Base-by-base conservation (phyloP, 2,888 invertebrate species). In the Drosophila kuntzei region DNA sequence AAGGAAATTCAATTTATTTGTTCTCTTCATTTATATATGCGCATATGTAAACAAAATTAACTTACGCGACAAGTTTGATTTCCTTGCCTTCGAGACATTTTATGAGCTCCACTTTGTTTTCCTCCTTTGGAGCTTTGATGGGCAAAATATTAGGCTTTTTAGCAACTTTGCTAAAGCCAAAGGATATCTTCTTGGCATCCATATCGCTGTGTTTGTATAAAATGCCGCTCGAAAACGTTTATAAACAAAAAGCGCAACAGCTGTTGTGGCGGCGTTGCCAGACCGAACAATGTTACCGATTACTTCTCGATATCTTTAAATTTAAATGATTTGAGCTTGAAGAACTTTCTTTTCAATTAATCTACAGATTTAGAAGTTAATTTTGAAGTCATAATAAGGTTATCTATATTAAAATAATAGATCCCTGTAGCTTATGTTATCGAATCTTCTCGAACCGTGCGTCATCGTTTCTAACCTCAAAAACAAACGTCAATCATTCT, bases 121-220 rank as follows among this genome's bases (percentile, higher is more conserved):
- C 94, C 59, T 93, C 92, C 50, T 92, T 91, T n/a, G 89, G 80
- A 50, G 58, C 53, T 68, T 90, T 90, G 32, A 50, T 72, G 3
- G 78, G 55, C 39, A 93, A 80, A 9, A 94, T 79, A 61, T 90
- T 91, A 6, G 93, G 76, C 83, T 94, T 95, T 79, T 94, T 95
- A 5, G 92, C 90, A 0, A 94, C 93, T 93, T 96, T 97, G 82
- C 93, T 94, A 92, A 97, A 97, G 49, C 96, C 95, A 91, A 97
- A 97, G 0, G 96, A 96, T 89, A 97, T 95, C 91, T 96, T 96
- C 78, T 96, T 96, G 54, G 93, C 91, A 76, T 95, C 95, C 94
- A 94, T 94, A 29, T 50, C 14, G 7, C 34, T 8, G 32, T 11
- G 22, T 60, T 46, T 58, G 18, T n/a, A 39, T 12, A 20, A 62